Conservation (phyloP, 2,888 invertebrate species). For the Brachylomia viminalis region DNA sequence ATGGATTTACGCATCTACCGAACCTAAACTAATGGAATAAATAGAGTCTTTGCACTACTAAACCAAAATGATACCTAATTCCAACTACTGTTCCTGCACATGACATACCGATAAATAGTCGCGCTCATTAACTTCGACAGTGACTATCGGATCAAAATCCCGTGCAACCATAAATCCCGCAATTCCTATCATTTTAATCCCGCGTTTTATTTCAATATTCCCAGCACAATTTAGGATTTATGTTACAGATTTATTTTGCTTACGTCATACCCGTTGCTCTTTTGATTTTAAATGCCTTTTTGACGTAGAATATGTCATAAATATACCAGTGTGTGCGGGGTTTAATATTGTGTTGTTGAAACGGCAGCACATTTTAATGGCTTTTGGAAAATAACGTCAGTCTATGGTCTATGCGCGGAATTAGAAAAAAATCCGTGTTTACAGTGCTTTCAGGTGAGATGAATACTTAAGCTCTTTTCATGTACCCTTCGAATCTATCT, state of each 20-base stretch:
- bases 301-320: conserved; percentile 60
- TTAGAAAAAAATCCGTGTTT: not conserved
- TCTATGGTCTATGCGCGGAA: conserved; percentile 8
- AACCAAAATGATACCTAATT: not conserved
- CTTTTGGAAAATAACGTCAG: conserved; percentile 18
- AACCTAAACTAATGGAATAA: not conserved
- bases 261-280: conserved; percentile 55
- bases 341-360: conserved; percentile 20
- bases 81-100: conserved; percentile 2
- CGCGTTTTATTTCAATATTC: conserved; percentile 21
- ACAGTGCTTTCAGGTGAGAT: not conserved
- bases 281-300: conserved; percentile 65
- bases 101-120: not conserved
- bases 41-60: not conserved
- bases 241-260: conserved; percentile 43
- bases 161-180: conserved; percentile 18
- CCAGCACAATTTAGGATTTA: conserved; percentile 56
- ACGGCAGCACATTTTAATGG: conserved; percentile 40
- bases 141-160: conserved; percentile 7
- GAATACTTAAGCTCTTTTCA: not conserved
- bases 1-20: not conserved
- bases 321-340: conserved; percentile 53
- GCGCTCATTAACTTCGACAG: conserved; percentile 14
- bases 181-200: conserved; percentile 24
- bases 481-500: not conserved